Percentiles rank a stretch among this genome's conserved stretches.
Conservation (phyloP, 92 coral and sea anemone species). For the Montipora capitata region DNA sequence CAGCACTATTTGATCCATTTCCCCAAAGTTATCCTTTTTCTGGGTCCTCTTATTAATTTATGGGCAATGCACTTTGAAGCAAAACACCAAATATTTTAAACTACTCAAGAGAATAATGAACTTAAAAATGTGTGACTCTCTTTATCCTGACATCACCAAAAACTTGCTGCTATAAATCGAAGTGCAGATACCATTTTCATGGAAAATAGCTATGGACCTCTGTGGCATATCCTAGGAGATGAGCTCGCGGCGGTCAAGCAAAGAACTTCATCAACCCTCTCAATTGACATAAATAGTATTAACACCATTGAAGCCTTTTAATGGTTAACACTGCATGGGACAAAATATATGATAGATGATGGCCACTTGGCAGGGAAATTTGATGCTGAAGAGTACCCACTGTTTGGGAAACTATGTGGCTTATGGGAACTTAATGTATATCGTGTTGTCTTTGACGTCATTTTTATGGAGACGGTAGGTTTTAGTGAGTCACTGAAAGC, state of each 20-base stretch:
- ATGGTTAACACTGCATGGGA: conserved; percentile 27
- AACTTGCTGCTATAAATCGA: conserved; percentile 3
- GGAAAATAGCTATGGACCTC: conserved; percentile 27
- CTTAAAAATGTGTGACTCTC: conserved; percentile 27
- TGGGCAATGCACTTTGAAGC: conserved; percentile 69
- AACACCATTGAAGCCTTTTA: neutral
- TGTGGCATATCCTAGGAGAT: neutral
- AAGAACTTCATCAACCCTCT: neutral
- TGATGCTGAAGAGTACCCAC: conserved; percentile 4
- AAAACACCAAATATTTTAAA: conserved; percentile 50
- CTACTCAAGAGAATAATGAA: conserved; percentile 1
- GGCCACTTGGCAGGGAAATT: conserved; percentile 18
- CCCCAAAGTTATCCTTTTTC: conserved; percentile 16
- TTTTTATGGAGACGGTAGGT: conserved; percentile 13
- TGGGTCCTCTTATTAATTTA: conserved; percentile 44
- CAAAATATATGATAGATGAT: conserved; percentile 36
- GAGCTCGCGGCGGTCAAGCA: neutral
- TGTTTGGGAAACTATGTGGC: conserved; percentile 39
- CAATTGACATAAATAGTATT: neutral
- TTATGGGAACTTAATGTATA: conserved; percentile 4
- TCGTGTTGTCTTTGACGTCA: conserved; percentile 3
- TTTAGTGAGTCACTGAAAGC: conserved; percentile 14
- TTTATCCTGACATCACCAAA: conserved; percentile 36
- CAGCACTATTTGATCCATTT: conserved; percentile 31
- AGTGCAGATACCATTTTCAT: neutral